phyloP scores from a whole-genome alignment of 1,140 invertebrate genomes.

The Drosophila repleta region DNA sequence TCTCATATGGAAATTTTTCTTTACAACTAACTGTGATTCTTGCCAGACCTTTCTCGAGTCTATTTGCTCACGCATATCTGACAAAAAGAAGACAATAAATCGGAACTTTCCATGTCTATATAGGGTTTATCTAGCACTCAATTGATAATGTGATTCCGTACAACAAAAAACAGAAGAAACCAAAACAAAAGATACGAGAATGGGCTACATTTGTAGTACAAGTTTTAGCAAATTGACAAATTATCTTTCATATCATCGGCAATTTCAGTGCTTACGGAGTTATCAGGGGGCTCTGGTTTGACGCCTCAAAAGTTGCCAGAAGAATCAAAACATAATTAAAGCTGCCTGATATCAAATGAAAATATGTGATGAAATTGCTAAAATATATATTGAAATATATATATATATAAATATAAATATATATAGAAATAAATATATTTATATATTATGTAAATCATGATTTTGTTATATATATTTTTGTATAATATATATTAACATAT shows the following conservation, averaged over 20 bases:
- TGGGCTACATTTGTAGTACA: slow-evolving; percentile 20
- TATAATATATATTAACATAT: too few species aligned
- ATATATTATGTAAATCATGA: too few species aligned
- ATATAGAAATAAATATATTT: too few species aligned
- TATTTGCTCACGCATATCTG: neutral
- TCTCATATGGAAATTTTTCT: too few species aligned
- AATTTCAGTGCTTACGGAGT: neutral
- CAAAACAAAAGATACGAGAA: neutral
- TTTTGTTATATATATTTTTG: too few species aligned
- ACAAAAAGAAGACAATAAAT: neutral
- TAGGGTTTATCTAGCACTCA: slow-evolving; percentile 17
- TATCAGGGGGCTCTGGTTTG: slow-evolving; percentile 2
- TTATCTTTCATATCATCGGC: slow-evolving; percentile 11
- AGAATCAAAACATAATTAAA: neutral
- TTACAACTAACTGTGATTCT: too few species aligned
- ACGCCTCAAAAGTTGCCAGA: neutral
- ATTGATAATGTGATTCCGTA: slow-evolving; percentile 1
- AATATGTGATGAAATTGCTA: neutral
- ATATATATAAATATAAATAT: too few species aligned
- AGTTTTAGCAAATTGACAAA: slow-evolving; percentile 25
- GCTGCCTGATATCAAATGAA: neutral
- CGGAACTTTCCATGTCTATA: neutral
- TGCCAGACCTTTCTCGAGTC: too few species aligned
- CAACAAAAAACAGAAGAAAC: neutral
- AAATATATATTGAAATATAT: neutral